Percentiles rank a stretch among this genome's conserved stretches.
Evolutionary conservation across 2,113 vertebrate genomes (phyloP).

Genomic region (Phalacrocorax brasilianus): DNA sequence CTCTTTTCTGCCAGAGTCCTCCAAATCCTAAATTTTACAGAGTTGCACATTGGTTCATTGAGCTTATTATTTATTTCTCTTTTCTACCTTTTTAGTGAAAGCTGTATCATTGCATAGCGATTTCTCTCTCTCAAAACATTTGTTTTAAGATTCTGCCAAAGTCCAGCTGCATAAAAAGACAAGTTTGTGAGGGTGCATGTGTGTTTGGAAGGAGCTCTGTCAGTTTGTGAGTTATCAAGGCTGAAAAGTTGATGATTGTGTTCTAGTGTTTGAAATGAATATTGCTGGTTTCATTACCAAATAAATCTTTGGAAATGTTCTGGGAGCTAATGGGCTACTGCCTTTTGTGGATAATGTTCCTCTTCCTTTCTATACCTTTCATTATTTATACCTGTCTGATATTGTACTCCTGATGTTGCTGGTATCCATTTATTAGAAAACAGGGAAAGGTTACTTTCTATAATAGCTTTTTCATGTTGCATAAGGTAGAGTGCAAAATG

Average conservation of each 20-base stretch:
- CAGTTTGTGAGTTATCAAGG: background rate
- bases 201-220: background rate
- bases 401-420: background rate
- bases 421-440: background rate
- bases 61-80: background rate
- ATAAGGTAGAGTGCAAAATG: background rate
- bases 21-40: background rate
- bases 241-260: background rate
- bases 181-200: background rate
- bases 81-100: background rate
- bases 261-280: slow-evolving; percentile 13
- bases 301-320: background rate
- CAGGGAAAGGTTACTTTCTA: background rate
- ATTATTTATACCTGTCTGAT: background rate
- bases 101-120: background rate
- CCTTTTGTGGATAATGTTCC: background rate
- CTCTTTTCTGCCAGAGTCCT: background rate
- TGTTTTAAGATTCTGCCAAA: background rate
- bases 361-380: background rate
- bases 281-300: background rate
- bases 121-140: background rate
- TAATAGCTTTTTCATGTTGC: background rate
- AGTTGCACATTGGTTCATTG: background rate
- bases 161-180: background rate
- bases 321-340: background rate